Conservation (phyloP, 35 echinoderm and acorn worm species). For the Stichopus chloronotus region DNA sequence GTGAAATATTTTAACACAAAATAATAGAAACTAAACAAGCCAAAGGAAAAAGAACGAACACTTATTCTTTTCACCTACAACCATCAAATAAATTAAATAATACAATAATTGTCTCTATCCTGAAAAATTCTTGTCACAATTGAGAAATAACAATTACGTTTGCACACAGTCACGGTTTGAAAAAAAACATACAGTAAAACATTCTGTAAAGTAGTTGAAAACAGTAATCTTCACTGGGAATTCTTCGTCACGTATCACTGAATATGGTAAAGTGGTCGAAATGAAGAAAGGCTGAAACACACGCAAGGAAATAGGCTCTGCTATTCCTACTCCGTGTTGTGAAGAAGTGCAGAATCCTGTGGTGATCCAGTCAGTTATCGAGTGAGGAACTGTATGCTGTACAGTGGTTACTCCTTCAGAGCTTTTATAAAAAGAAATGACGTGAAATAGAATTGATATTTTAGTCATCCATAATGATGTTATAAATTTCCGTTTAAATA, state of each 20-base stretch:
- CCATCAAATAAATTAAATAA: too few relatives aligned
- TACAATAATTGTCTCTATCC: too few relatives aligned
- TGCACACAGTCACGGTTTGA: background rate
- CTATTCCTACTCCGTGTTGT: conserved; percentile 74
- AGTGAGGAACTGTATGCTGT: conserved; percentile 72
- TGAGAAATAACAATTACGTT: too few relatives aligned
- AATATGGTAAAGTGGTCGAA: conserved; percentile 85
- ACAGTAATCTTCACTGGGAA: conserved; percentile 78
- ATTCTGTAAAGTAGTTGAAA: conserved; percentile 80
- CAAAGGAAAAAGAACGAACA: too few relatives aligned
- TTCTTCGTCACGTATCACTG: conserved; percentile 83
- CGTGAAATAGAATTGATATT: too few relatives aligned
- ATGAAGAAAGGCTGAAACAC: conserved; percentile 94
- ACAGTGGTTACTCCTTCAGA: conserved; percentile 18
- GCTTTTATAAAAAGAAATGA: background rate
- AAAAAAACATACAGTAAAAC: conserved; percentile 65
- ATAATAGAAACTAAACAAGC: too few relatives aligned
- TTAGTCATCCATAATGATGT: too few relatives aligned
- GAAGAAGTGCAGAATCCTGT: conserved; percentile 90
- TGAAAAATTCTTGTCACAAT: too few relatives aligned
- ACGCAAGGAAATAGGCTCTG: conserved; percentile 65
- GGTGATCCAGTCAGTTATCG: conserved; percentile 93
- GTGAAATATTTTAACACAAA: too few relatives aligned
- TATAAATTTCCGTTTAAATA: too few relatives aligned
- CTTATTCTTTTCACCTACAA: too few relatives aligned